A percentile compares a stretch with the other conserved stretches of the same genome.
Evolutionary conservation across 2,113 vertebrate genomes (phyloP).

Genomic region (Lophura nycthemera): DNA sequence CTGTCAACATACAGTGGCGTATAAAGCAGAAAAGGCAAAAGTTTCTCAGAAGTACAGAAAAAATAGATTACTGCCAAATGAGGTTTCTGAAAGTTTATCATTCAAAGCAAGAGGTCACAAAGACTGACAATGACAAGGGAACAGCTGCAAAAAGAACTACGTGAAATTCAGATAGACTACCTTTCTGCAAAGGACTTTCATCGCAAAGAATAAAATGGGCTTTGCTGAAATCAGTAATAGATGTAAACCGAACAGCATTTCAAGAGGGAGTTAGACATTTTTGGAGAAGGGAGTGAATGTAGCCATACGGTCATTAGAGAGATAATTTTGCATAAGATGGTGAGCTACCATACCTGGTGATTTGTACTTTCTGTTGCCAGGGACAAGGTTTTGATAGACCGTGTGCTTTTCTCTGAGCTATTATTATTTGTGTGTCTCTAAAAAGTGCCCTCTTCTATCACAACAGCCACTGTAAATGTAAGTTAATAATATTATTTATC

Average conservation of each 20-base stretch:
- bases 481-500: constrained; percentile 55
- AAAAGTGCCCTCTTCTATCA: constrained; percentile 33
- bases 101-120: constrained; percentile 19
- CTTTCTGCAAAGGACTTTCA: neutral
- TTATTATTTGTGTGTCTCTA: constrained; percentile 49
- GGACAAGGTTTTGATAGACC: constrained; percentile 42
- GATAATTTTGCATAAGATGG: constrained; percentile 46
- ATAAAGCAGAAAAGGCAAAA: constrained; percentile 3
- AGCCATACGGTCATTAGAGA: constrained; percentile 9
- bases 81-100: neutral
- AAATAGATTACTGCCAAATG: neutral
- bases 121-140: neutral
- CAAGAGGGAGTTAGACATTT: constrained; percentile 27
- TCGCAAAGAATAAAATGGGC: constrained; percentile 1
- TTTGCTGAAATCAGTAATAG: constrained; percentile 35
- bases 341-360: constrained; percentile 50
- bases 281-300: constrained; percentile 14
- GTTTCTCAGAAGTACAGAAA: neutral
- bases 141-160: neutral
- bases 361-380: constrained; percentile 49
- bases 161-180: neutral
- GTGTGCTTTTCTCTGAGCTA: constrained; percentile 13
- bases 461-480: constrained; percentile 20
- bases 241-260: constrained; percentile 2
- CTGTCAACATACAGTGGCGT: neutral